phyloP scores from a whole-genome alignment of 2,797 vertebrate species.

The Australoheros facetus region DNA sequence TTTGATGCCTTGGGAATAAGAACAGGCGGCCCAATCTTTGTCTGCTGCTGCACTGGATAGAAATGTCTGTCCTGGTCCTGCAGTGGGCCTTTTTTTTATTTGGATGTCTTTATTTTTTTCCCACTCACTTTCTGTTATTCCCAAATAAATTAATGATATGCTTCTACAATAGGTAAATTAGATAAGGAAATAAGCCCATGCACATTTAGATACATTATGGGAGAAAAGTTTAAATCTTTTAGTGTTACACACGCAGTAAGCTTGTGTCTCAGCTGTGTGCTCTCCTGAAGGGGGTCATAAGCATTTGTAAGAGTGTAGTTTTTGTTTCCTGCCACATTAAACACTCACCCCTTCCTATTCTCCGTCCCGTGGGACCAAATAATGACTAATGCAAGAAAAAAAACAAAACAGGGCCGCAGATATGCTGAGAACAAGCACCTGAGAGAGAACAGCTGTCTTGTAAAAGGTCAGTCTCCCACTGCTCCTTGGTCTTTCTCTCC shows the following conservation, averaged over 20 bases:
- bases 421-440: conserved; percentile 94
- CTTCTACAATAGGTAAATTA: neutral
- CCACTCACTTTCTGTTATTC: neutral
- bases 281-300: conserved; percentile 33
- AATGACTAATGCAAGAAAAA: conserved; percentile 87
- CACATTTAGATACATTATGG: neutral
- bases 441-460: conserved; percentile 95
- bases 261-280: conserved; percentile 33
- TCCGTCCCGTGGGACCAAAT: conserved; percentile 87
- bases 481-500: conserved; percentile 62
- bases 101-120: neutral
- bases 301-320: conserved; percentile 47
- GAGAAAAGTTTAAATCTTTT: neutral
- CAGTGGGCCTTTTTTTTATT: neutral
- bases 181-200: too few relatives aligned
- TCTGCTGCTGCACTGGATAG: neutral
- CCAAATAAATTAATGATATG: neutral
- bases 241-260: neutral
- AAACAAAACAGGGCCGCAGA: conserved; percentile 85
- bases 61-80: neutral
- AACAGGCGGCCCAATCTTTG: neutral
- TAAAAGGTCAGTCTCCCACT: conserved; percentile 82
- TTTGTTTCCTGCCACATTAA: conserved; percentile 71
- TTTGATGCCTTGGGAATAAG: neutral
- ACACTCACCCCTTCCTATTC: conserved; percentile 63